These are phyloP conservation scores for Ammodytes marinus DNA, from an alignment of 2,113 vertebrate genomes.

Conservation along the genomic window DNA sequence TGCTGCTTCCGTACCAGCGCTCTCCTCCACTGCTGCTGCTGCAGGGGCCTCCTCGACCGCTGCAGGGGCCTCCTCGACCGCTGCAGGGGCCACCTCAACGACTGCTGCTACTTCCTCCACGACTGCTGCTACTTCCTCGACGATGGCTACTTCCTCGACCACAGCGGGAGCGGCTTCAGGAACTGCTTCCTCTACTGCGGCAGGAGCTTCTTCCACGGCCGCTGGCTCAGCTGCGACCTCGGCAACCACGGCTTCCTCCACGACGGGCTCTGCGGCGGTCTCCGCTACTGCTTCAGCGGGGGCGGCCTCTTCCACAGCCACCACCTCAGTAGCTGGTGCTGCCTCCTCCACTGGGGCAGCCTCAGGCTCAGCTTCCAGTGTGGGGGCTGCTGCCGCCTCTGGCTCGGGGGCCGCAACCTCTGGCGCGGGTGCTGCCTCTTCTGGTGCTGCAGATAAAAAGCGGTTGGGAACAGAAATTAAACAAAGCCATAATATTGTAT, in stretches of 20 bases:
- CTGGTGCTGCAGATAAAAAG: not conserved
- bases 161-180: constrained; percentile 12
- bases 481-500: too few species aligned
- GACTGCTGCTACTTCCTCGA: constrained; percentile 39
- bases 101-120: constrained; percentile 22
- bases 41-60: constrained; percentile 53
- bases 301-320: constrained; percentile 4
- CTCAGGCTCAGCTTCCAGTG: constrained; percentile 49
- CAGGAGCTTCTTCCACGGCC: constrained; percentile 38
- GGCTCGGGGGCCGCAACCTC: constrained; percentile 12
- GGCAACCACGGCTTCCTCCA: constrained; percentile 22
- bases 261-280: not conserved
- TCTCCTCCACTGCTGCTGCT: constrained; percentile 31
- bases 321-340: not conserved
- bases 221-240: constrained; percentile 36
- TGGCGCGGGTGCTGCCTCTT: constrained; percentile 25
- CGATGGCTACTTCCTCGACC: not conserved
- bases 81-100: constrained; percentile 25
- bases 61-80: constrained; percentile 39
- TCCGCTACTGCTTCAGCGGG: constrained; percentile 34
- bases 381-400: constrained; percentile 17
- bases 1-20: constrained; percentile 57
- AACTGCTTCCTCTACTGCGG: constrained; percentile 8
- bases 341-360: constrained; percentile 28
- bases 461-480: not conserved